A percentile compares a stretch with the other conserved stretches of the same genome.
These are phyloP conservation scores for Porites australiensis DNA, from an alignment of 64 coral and sea anemone genomes.

Conservation along the genomic window DNA sequence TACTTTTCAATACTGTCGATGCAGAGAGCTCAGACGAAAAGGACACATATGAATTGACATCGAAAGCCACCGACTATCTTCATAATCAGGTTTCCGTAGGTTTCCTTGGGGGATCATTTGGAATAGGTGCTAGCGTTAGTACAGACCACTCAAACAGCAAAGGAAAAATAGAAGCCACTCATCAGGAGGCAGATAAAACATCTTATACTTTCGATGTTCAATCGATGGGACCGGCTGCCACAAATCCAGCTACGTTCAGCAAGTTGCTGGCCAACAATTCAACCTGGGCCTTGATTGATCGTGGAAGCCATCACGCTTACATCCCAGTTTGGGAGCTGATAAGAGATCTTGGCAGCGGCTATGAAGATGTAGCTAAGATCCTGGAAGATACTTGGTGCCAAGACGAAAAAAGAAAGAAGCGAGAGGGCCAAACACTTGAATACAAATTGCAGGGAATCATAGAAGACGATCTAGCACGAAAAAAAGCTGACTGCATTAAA, in stretches of 20 bases:
- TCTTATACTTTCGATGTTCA: constrained; percentile 16
- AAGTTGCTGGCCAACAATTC: constrained; percentile 56
- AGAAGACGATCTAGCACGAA: no score
- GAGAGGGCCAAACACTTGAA: not conserved
- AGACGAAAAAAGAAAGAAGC: constrained; percentile 22
- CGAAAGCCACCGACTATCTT: not conserved
- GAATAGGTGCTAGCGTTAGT: not conserved
- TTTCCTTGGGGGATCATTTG: constrained; percentile 40
- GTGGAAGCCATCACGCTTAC: not conserved
- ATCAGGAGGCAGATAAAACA: not conserved
- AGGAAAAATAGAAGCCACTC: not conserved
- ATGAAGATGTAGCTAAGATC: not conserved
- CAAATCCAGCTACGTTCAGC: constrained; percentile 38
- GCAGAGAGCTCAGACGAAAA: not conserved
- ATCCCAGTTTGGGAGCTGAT: constrained; percentile 66
- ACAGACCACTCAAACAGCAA: not conserved
- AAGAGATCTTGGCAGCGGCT: constrained; percentile 11
- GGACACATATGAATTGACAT: not conserved
- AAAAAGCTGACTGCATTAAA: no score
- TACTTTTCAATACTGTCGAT: constrained; percentile 36
- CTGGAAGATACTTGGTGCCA: constrained; percentile 22
- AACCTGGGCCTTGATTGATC: constrained; percentile 60
- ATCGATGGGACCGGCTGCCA: constrained; percentile 42
- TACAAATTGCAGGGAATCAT: no score
- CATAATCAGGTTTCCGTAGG: constrained; percentile 34